These are phyloP conservation scores for Asarcornis scutulata DNA, from an alignment of 2,113 vertebrate genomes.

Conservation along the genomic window DNA sequence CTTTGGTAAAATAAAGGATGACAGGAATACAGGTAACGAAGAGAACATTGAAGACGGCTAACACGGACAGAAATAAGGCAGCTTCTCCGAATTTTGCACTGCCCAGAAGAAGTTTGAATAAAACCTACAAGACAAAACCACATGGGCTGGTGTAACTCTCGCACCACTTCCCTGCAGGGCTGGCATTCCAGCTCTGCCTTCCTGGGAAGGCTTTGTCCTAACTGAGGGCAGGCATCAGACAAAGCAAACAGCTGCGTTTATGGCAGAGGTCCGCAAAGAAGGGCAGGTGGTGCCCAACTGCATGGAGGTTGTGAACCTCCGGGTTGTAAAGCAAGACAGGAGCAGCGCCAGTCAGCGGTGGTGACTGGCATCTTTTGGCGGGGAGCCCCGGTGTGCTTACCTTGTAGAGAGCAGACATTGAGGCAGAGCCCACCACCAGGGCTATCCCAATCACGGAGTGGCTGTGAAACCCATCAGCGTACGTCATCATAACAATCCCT, in stretches of 20 bases:
- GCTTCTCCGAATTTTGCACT: constrained; percentile 97
- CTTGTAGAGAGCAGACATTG: constrained; percentile 96
- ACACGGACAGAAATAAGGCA: constrained; percentile 91
- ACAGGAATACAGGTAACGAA: constrained; percentile 91
- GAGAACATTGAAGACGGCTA: constrained; percentile 91
- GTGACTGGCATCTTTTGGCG: too few relatives aligned
- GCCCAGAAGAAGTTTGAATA: constrained; percentile 96
- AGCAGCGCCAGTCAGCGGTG: background rate
- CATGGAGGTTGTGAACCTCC: background rate
- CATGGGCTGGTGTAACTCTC: background rate
- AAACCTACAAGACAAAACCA: constrained; percentile 81
- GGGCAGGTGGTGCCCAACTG: background rate
- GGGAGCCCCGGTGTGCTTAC: constrained; percentile 65
- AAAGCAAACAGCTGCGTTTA: background rate
- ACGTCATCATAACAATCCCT: constrained; percentile 98
- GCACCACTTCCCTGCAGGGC: background rate
- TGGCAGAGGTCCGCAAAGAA: background rate
- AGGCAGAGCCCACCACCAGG: constrained; percentile 93
- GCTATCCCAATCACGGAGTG: constrained; percentile 96
- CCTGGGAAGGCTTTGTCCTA: background rate
- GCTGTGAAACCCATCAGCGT: constrained; percentile 95
- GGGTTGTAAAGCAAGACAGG: background rate
- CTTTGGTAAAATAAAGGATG: constrained; percentile 92
- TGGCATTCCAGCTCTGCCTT: background rate
- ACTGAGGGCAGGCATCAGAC: background rate